These are phyloP conservation scores for Epistrophe eligans DNA, from an alignment of 2,888 invertebrate species.

Conservation along the genomic window DNA sequence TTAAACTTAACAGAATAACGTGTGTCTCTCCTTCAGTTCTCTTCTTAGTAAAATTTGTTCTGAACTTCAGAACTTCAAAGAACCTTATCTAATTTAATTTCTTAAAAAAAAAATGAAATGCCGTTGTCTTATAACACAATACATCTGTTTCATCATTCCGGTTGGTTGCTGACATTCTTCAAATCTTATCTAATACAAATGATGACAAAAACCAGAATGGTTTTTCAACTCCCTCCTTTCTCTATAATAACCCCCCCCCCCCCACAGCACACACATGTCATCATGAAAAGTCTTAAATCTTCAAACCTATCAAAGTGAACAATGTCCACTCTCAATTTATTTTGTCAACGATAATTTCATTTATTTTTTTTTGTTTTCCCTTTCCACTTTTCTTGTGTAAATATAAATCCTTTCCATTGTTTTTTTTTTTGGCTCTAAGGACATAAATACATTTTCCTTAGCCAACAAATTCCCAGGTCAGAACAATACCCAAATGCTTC, in stretches of 20 bases:
- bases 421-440: neutral
- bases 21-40: too few species aligned
- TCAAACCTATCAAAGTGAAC: conserved; percentile 8
- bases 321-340: conserved; percentile 33
- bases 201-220: conserved; percentile 3
- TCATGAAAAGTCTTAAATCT: neutral
- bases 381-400: neutral
- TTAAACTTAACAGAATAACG: too few species aligned
- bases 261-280: conserved; percentile 3
- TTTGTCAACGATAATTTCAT: conserved; percentile 35
- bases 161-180: neutral
- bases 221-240: neutral
- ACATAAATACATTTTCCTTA: conserved; percentile 34
- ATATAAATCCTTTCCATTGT: neutral
- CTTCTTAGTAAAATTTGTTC: too few species aligned
- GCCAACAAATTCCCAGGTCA: conserved; percentile 53
- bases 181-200: conserved; percentile 2
- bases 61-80: neutral
- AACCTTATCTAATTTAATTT: neutral
- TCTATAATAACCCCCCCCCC: too few species aligned
- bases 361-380: conserved; percentile 18
- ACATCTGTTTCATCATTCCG: neutral
- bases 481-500: conserved; percentile 44
- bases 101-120: neutral
- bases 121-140: too few species aligned